Percentiles rank a stretch among this genome's conserved stretches.
These are phyloP conservation scores for Amphimallon solstitiale DNA, from an alignment of 2,888 invertebrate genomes.

Conservation along the genomic window DNA sequence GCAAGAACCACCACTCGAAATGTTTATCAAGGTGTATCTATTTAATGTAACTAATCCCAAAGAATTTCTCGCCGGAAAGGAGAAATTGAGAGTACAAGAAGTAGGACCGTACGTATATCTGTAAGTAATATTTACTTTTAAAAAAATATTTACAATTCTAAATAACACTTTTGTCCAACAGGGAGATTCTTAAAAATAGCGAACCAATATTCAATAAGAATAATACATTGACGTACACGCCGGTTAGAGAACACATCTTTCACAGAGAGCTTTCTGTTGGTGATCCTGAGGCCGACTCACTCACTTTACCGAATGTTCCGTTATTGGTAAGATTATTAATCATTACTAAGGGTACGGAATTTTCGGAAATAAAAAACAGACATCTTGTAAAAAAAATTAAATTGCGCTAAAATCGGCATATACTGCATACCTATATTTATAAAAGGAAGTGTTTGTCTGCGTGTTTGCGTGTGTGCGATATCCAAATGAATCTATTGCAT, in stretches of 20 bases:
- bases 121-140: slow-evolving; percentile 64
- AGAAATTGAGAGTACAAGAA: slow-evolving; percentile 75
- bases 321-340: slow-evolving; percentile 69
- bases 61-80: slow-evolving; percentile 72
- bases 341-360: too few relatives aligned
- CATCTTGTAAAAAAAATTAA: too few relatives aligned
- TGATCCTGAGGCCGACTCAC: slow-evolving; percentile 68
- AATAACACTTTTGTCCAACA: slow-evolving; percentile 57
- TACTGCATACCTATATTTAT: too few relatives aligned
- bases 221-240: slow-evolving; percentile 74
- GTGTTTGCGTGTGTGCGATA: too few relatives aligned
- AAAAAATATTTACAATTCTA: too few relatives aligned
- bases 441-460: too few relatives aligned
- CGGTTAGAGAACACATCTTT: slow-evolving; percentile 69
- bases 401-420: too few relatives aligned
- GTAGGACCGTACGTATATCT: slow-evolving; percentile 86
- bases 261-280: slow-evolving; percentile 74
- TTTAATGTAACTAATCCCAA: slow-evolving; percentile 85
- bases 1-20: slow-evolving; percentile 72
- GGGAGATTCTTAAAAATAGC: slow-evolving; percentile 75
- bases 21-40: slow-evolving; percentile 74
- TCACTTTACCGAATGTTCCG: slow-evolving; percentile 78
- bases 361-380: too few relatives aligned
- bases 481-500: too few relatives aligned
- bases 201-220: slow-evolving; percentile 73